Base-by-base conservation (phyloP, 2,888 invertebrate genomes). In the Tiliacea citrago region DNA sequence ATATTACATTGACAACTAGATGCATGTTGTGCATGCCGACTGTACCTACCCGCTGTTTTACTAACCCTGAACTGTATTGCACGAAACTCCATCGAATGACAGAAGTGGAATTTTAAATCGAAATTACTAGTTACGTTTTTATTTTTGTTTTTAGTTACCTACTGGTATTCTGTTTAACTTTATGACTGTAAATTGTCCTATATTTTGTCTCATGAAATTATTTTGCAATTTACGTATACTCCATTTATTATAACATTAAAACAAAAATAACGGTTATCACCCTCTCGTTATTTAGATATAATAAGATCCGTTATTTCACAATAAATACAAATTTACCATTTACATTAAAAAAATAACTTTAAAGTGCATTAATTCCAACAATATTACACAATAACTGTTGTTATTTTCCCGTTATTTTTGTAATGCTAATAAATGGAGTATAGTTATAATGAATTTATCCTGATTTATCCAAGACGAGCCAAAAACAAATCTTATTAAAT, bases 51-150 rank as follows among this genome's bases (percentile, higher is more conserved):
- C 79, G 21, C 74, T 74, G 83, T 77, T 82, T 78, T 57, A 83
- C 74, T 85, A 80, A 88, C 87, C 87, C 85, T 87, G 87, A 87
- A 87, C 73, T 88, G 71, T 62, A 67, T n/a, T 58, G 80, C 86
- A 87, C 86, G 84, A 86, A 79, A 82, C 77, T 77, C 57, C 51
- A 57, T 60, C 70, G 61, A 82, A 87, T 75, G 75, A 83, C 73
- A 78, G 61, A 83, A 78, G 55, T 73, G 61, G 77, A 73, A 78
- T 79, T 81, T 83, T 73, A 78, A 78, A 82, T 74, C 67, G 66
- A 77, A 86, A 79, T 75, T 69, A 73, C 66, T 68, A 70, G 79
- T 70, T 69, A 61, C n/a, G 16, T 69, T 82, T 82, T 67, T 58
- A 69, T 71, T 67, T 70, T 61, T 13, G 18, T 66, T 66, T 74